Percentiles rank a stretch among this genome's conserved stretches.
These are phyloP conservation scores for Vanessa atalanta DNA, from an alignment of 1,140 invertebrate genomes.

Conservation along the genomic window DNA sequence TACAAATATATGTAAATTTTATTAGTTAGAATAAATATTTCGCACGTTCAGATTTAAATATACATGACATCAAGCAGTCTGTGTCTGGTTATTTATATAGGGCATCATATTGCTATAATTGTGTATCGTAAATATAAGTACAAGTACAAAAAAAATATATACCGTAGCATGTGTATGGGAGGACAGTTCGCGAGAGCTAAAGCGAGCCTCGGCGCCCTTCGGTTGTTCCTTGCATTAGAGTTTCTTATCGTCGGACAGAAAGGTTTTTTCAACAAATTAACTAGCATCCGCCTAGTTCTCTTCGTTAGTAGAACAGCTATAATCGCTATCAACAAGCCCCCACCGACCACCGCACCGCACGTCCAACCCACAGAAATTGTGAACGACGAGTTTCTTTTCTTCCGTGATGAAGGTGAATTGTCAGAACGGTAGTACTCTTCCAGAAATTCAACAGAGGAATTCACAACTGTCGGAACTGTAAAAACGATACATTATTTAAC, in stretches of 20 bases:
- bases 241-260: constrained; percentile 64
- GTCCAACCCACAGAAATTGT: constrained; percentile 90
- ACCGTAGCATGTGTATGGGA: constrained; percentile 73
- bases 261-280: constrained; percentile 67
- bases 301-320: constrained; percentile 86
- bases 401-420: constrained; percentile 81
- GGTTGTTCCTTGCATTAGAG: constrained; percentile 60
- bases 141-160: constrained; percentile 28
- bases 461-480: constrained; percentile 65
- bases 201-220: constrained; percentile 62
- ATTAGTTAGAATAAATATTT: not conserved
- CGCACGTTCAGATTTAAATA: not conserved
- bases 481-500: constrained; percentile 28
- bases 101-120: no score
- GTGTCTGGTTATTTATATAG: no score
- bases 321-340: constrained; percentile 81
- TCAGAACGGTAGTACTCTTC: constrained; percentile 73
- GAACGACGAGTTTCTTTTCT: constrained; percentile 84
- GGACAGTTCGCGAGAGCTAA: constrained; percentile 69
- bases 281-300: constrained; percentile 83
- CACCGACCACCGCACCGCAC: constrained; percentile 85
- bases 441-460: constrained; percentile 63
- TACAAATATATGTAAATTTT: not conserved
- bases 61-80: no score
- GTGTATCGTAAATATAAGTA: no score